These are phyloP conservation scores for Eilema caniola DNA, from an alignment of 2,888 invertebrate species.

Conservation along the genomic window DNA sequence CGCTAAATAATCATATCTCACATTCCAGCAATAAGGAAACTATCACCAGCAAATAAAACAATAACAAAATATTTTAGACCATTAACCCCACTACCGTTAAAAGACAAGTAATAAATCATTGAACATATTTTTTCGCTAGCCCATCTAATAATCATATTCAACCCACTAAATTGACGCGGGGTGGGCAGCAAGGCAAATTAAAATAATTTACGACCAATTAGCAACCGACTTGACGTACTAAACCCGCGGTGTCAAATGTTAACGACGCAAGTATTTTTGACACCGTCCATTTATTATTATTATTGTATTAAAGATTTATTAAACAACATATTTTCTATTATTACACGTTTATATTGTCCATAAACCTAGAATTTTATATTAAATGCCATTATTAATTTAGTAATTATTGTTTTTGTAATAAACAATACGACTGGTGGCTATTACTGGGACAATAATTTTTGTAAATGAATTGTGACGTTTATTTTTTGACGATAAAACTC, in stretches of 20 bases:
- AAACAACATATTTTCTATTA: slow-evolving; percentile 48
- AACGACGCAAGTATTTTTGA: slow-evolving; percentile 67
- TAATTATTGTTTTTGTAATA: slow-evolving; percentile 46
- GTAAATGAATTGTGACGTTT: slow-evolving; percentile 22
- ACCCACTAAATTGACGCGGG: slow-evolving; percentile 58
- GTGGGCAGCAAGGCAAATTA: slow-evolving; percentile 72
- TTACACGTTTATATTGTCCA: slow-evolving; percentile 47
- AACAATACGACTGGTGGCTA: slow-evolving; percentile 33
- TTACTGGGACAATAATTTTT: slow-evolving; percentile 28
- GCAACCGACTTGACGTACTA: slow-evolving; percentile 59
- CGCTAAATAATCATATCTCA: not conserved
- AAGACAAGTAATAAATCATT: slow-evolving; percentile 47
- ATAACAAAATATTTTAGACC: slow-evolving; percentile 5
- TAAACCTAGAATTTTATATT: slow-evolving; percentile 44
- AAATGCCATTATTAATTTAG: slow-evolving; percentile 49
- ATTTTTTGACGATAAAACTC: slow-evolving; percentile 26
- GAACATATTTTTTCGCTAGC: slow-evolving; percentile 57
- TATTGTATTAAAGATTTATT: slow-evolving; percentile 62
- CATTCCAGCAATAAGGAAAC: slow-evolving; percentile 21
- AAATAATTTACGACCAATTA: slow-evolving; percentile 80
- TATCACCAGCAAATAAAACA: slow-evolving; percentile 8
- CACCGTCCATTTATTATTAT: slow-evolving; percentile 66
- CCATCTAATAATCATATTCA: slow-evolving; percentile 63
- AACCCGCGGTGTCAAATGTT: slow-evolving; percentile 62
- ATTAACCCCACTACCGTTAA: slow-evolving; percentile 14